phyloP scores from a whole-genome alignment of 64 coral and sea anemone species.

The Catalaphyllia jardinei region DNA sequence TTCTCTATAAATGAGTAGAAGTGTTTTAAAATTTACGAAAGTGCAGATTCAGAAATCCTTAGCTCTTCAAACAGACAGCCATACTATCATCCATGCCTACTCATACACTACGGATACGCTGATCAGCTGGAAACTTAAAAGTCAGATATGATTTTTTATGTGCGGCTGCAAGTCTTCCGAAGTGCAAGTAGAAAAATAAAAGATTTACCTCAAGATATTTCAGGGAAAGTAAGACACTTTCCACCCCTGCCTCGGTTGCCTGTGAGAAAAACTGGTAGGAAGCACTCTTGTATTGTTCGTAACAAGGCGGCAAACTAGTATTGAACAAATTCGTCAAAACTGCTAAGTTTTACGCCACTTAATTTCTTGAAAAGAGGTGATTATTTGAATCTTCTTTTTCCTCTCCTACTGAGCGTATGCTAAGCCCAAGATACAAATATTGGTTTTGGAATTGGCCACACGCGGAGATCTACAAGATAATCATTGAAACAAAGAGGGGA shows the following conservation, averaged over 20 bases:
- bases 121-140: neutral
- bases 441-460: conserved; percentile 8
- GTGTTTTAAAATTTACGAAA: neutral
- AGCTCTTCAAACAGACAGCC: too few species aligned
- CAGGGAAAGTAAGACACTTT: neutral
- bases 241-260: neutral
- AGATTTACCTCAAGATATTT: neutral
- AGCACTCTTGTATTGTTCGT: neutral
- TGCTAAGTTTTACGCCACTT: neutral
- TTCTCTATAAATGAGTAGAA: neutral
- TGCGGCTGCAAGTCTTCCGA: neutral
- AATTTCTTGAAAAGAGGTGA: neutral
- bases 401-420: neutral
- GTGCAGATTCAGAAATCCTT: neutral
- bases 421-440: conserved; percentile 6
- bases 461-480: conserved; percentile 17
- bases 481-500: neutral
- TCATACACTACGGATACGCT: neutral
- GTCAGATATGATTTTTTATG: neutral
- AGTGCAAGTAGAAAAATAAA: neutral
- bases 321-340: neutral
- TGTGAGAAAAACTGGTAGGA: neutral
- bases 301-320: neutral
- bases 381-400: neutral
- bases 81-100: neutral